These are phyloP conservation scores for Lepidonotus clava DNA, from an alignment of 2,888 invertebrate genomes.

Conservation along the genomic window DNA sequence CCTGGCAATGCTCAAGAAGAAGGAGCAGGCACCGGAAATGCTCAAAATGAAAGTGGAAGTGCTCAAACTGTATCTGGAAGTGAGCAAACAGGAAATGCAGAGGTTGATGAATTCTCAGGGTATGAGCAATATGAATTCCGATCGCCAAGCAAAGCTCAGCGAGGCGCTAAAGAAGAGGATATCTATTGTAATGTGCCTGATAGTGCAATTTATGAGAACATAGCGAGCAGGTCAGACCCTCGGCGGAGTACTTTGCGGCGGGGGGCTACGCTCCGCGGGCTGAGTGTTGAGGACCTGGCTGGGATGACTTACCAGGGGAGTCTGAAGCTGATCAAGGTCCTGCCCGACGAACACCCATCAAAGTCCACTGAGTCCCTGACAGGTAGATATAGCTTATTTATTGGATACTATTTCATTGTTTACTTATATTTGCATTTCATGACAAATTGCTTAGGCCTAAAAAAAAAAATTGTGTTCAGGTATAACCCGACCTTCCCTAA, in stretches of 20 bases:
- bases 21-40: not conserved
- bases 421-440: too few relatives aligned
- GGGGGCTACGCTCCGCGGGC: not conserved
- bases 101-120: not conserved
- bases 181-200: slow-evolving; percentile 1
- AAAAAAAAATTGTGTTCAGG: too few relatives aligned
- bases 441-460: too few relatives aligned
- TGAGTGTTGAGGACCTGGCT: not conserved
- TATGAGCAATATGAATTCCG: not conserved
- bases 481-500: too few relatives aligned
- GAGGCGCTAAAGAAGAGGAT: not conserved
- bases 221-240: not conserved
- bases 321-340: slow-evolving; percentile 21
- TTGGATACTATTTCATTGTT: too few relatives aligned
- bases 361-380: too few relatives aligned
- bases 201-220: not conserved
- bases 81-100: too few relatives aligned
- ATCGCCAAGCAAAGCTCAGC: not conserved
- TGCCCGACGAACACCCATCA: slow-evolving; percentile 20
- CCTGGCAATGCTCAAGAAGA: not conserved
- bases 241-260: slow-evolving; percentile 7
- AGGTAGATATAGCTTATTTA: too few relatives aligned
- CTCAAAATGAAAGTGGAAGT: not conserved
- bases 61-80: not conserved
- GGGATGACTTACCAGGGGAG: slow-evolving; percentile 22